These are phyloP conservation scores for Sphecodes monilicornis DNA, from an alignment of 2,888 invertebrate genomes.

Conservation along the genomic window DNA sequence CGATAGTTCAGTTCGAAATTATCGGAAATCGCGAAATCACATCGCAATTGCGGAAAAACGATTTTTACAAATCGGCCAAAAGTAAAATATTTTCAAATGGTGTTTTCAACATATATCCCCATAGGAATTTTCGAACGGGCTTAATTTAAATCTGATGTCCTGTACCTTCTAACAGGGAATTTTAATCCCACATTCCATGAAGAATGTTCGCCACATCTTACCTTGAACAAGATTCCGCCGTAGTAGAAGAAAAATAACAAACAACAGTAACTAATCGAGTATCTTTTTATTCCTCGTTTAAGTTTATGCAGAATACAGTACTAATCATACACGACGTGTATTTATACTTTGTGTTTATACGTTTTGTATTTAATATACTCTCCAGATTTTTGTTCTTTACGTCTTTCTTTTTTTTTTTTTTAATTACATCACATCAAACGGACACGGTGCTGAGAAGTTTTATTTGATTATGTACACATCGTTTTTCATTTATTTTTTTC, in stretches of 20 bases:
- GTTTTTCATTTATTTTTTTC: slow-evolving; percentile 42
- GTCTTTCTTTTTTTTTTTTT: background rate
- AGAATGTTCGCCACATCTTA: no score
- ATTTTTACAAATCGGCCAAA: no score
- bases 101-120: no score
- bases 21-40: no score
- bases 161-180: no score
- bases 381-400: slow-evolving; percentile 24
- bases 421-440: slow-evolving; percentile 78
- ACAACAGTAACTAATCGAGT: slow-evolving; percentile 72
- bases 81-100: no score
- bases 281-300: slow-evolving; percentile 74
- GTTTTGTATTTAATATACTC: slow-evolving; percentile 50
- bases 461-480: slow-evolving; percentile 73
- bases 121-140: no score
- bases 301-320: slow-evolving; percentile 76
- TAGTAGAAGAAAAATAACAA: slow-evolving; percentile 22
- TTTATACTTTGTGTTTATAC: slow-evolving; percentile 71
- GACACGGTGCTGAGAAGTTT: slow-evolving; percentile 73
- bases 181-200: no score
- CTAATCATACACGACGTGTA: slow-evolving; percentile 71
- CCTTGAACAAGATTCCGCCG: no score
- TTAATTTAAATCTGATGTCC: no score
- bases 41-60: no score
- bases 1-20: no score